Percentiles rank a stretch among this genome's conserved stretches.
Evolutionary conservation across 2,113 vertebrate genomes (phyloP).

Genomic region (Gobiocypris rarus): DNA sequence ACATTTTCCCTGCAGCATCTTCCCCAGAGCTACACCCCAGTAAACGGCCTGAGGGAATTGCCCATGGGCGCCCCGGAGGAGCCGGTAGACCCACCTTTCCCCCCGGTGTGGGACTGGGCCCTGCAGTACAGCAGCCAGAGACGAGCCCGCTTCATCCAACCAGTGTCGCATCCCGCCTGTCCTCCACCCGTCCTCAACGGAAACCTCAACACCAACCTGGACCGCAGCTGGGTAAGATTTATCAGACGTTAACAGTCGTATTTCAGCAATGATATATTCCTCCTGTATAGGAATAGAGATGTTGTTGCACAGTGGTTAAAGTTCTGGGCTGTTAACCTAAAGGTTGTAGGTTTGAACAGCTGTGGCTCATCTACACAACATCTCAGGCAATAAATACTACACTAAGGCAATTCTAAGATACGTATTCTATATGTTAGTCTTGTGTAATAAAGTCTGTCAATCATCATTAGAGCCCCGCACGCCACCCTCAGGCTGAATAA

Average conservation of each 20-base stretch:
- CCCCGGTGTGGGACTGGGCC: conserved; percentile 88
- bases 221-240: conserved; percentile 73
- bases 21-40: conserved; percentile 81
- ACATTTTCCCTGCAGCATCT: conserved; percentile 66
- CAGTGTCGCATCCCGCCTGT: conserved; percentile 53
- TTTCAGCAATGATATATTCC: background rate
- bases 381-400: too few species aligned
- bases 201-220: conserved; percentile 68
- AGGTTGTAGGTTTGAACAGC: background rate
- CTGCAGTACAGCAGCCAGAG: conserved; percentile 81
- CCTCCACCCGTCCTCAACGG: conserved; percentile 68
- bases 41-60: conserved; percentile 76
- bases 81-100: conserved; percentile 61
- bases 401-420: too few species aligned
- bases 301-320: background rate
- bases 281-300: background rate
- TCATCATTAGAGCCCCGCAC: too few species aligned
- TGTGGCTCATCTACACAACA: too few species aligned
- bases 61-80: conserved; percentile 64
- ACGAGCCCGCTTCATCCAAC: conserved; percentile 79
- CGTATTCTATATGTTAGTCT: too few species aligned
- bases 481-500: too few species aligned
- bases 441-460: too few species aligned
- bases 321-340: background rate
- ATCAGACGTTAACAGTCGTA: background rate